A percentile compares a stretch with the other conserved stretches of the same genome.
These are phyloP conservation scores for Brachyptera risi DNA, from an alignment of 2,888 invertebrate genomes.

Conservation along the genomic window DNA sequence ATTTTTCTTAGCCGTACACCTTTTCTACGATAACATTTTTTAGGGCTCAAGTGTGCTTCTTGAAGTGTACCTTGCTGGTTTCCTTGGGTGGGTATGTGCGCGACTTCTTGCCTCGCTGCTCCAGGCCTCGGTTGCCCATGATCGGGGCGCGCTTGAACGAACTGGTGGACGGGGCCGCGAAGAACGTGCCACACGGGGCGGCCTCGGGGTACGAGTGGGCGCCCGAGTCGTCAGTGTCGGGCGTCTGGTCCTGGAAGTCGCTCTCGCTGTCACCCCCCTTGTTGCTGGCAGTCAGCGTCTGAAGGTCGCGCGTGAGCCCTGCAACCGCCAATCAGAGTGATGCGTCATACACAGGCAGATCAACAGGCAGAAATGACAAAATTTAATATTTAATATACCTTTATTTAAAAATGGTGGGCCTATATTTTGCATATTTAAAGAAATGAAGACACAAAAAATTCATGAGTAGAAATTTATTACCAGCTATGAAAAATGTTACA, in stretches of 20 bases:
- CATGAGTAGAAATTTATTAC: too few species aligned
- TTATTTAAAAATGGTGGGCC: too few species aligned
- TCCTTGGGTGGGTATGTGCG: slow-evolving; percentile 56
- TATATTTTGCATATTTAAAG: too few species aligned
- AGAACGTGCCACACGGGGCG: slow-evolving; percentile 48
- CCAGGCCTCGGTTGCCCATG: slow-evolving; percentile 57
- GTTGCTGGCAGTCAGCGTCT: slow-evolving; percentile 48
- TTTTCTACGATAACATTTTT: too few species aligned
- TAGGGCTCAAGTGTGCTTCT: too few species aligned
- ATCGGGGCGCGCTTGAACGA: slow-evolving; percentile 57
- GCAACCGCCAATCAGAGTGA: too few species aligned
- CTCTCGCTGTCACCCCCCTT: slow-evolving; percentile 64
- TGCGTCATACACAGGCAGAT: too few species aligned
- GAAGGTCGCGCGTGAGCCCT: slow-evolving; percentile 49
- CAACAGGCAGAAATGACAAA: too few species aligned
- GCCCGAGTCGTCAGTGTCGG: slow-evolving; percentile 69
- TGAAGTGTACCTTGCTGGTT: slow-evolving; percentile 34
- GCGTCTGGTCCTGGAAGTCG: slow-evolving; percentile 63
- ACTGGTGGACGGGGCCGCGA: slow-evolving; percentile 44
- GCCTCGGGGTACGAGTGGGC: slow-evolving; percentile 50
- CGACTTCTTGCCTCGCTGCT: slow-evolving; percentile 61
- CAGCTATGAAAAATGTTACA: too few species aligned
- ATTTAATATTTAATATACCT: too few species aligned
- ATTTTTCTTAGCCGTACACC: too few species aligned
- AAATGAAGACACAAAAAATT: too few species aligned